These are phyloP conservation scores for Lepus europaeus DNA, from an alignment of 2,113 vertebrate genomes.

Conservation along the genomic window DNA sequence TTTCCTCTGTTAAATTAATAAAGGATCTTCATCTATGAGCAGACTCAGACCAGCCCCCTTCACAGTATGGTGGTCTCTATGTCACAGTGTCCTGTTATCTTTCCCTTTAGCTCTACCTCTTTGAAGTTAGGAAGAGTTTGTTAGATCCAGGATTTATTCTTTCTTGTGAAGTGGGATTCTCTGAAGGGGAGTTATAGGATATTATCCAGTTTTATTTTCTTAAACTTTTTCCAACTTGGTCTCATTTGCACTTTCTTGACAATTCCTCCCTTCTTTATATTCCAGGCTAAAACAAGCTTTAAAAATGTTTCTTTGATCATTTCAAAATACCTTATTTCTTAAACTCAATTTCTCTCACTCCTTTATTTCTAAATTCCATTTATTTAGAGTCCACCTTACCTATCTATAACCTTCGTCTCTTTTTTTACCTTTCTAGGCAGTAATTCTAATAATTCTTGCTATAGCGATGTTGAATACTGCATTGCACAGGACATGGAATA, in stretches of 20 bases:
- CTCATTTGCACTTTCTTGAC: neutral
- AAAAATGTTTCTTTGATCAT: neutral
- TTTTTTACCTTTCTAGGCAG: constrained; percentile 24
- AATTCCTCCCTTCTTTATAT: neutral
- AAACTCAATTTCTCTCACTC: neutral
- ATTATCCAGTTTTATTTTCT: neutral
- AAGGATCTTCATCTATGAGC: neutral
- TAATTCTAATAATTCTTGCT: constrained; percentile 15
- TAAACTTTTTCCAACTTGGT: neutral
- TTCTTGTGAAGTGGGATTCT: neutral
- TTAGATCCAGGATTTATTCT: neutral
- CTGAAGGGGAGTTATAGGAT: neutral
- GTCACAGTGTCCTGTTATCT: neutral
- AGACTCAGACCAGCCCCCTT: neutral
- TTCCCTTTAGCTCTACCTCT: neutral
- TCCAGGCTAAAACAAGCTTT: neutral
- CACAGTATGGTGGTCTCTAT: neutral
- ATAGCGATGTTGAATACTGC: constrained; percentile 19
- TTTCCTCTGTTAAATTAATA: neutral
- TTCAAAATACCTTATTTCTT: constrained; percentile 56
- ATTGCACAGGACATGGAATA: constrained; percentile 30
- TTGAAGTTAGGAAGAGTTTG: neutral
- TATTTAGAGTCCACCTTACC: neutral
- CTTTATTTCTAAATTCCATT: constrained; percentile 43
- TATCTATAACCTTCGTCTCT: neutral